Conservation (phyloP, 1,140 invertebrate species). For the Drosophila ananassae region DNA sequence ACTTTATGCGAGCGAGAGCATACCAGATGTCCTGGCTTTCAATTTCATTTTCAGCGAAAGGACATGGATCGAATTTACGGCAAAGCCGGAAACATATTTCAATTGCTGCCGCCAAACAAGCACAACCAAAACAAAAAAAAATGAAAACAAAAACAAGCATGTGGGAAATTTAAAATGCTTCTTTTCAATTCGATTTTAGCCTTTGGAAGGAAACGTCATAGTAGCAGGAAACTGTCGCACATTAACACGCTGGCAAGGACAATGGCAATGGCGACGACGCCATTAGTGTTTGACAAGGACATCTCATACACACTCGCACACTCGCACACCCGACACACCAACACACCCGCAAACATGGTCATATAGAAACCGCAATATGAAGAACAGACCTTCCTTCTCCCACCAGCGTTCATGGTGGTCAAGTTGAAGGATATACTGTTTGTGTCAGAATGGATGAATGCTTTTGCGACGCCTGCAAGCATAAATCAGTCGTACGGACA, state of each 20-base stretch:
- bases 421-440: constrained; percentile 56
- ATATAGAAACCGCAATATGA: constrained; percentile 44
- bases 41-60: constrained; percentile 15
- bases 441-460: constrained; percentile 49
- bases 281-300: constrained; percentile 80
- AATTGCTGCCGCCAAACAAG: constrained; percentile 43
- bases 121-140: no score
- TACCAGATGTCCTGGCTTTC: constrained; percentile 20
- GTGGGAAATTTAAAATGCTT: constrained; percentile 32
- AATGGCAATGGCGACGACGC: constrained; percentile 66
- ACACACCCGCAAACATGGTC: constrained; percentile 18
- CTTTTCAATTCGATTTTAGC: constrained; percentile 62
- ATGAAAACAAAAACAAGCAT: constrained; percentile 22
- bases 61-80: constrained; percentile 19
- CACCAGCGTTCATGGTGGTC: constrained; percentile 28
- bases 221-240: constrained; percentile 65
- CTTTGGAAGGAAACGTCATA: constrained; percentile 21
- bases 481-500: constrained; percentile 53
- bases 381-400: constrained; percentile 25
- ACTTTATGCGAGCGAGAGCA: constrained; percentile 13
- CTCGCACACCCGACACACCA: constrained; percentile 31
- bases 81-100: constrained; percentile 51
- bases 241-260: constrained; percentile 76
- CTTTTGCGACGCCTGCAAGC: constrained; percentile 46
- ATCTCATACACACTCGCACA: constrained; percentile 50